Base-by-base conservation (phyloP, 1,140 invertebrate species). In the Cylas formicarius region DNA sequence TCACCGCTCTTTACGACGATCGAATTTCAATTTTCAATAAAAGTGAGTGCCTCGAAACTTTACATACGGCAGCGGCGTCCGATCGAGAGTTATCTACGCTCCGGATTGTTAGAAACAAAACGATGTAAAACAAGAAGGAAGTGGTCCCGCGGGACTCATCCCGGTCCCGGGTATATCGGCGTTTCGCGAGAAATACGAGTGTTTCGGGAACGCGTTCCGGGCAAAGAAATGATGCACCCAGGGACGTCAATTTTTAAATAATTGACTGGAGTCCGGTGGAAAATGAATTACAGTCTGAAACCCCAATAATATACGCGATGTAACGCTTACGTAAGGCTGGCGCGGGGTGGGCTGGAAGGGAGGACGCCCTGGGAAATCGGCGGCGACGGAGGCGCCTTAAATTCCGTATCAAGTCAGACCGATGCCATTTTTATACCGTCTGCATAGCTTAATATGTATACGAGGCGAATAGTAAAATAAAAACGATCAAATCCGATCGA, bases 181-280 rank as follows among this genome's bases (percentile, higher is more conserved):
- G 33, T 51, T 42, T 44, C 28, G 52, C 28, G 52, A 50, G 59
- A 67, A 65, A 67, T 67, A 67, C 65, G 65, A 66, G 46, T 61
- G 60, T 55, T 58, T 39, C 55, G 61, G 58, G 62, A 63, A 44
- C 48, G 50, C 35, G 46, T 48, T 33, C 44, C 50, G 48, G 42
- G 26, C 53, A 53, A 52, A 58, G 59, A 61, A 65, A 66, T 58
- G 65, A 68, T 67, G 60, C 63, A 59, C 61, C 50, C 32, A 55
- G 64, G 64, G 62, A 63, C 60, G 60, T 59, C 64, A 66, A 65
- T 68, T 67, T 67, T 67, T 68, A 66, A 68, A 68, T 68, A 68
- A 68, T 68, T 68, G 66, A 68, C 66, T 61, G 57, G 61, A 57
- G 66, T 68, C 66, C 66, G 65, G 65, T 66, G 53, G 62, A 65